A percentile compares a stretch with the other conserved stretches of the same genome.
Conservation (phyloP, 1,140 invertebrate species). For the Drosophila bocki region DNA sequence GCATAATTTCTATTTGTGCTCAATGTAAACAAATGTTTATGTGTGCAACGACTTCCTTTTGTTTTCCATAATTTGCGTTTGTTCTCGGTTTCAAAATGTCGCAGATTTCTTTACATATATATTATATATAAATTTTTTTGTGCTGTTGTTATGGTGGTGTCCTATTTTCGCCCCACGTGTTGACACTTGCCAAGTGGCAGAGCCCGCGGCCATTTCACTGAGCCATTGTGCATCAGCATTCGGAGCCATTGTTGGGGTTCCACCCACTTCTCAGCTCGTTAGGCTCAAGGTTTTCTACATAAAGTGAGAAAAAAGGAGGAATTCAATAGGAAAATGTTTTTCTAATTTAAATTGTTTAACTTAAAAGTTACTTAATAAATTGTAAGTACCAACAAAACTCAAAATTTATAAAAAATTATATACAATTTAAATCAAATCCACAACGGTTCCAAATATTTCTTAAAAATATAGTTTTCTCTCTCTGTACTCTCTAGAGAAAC, state of each 20-base stretch:
- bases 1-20: conserved; percentile 35
- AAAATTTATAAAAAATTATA: background rate
- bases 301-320: background rate
- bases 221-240: conserved; percentile 41
- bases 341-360: background rate
- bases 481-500: conserved; percentile 33
- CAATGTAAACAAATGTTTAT: conserved; percentile 57
- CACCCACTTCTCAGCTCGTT: conserved; percentile 58
- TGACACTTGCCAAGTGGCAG: conserved; percentile 51
- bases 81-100: conserved; percentile 27
- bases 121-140: background rate
- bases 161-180: conserved; percentile 43
- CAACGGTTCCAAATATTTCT: background rate
- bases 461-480: background rate
- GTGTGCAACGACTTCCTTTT: conserved; percentile 38
- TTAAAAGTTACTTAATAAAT: too few relatives aligned
- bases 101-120: conserved; percentile 19
- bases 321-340: too few relatives aligned
- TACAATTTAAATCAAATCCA: too few relatives aligned
- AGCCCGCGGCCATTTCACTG: conserved; percentile 44
- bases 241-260: conserved; percentile 31
- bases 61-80: conserved; percentile 69
- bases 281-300: conserved; percentile 26
- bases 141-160: conserved; percentile 4
- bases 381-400: background rate